A percentile compares a stretch with the other conserved stretches of the same genome.
phyloP scores from a whole-genome alignment of 30 jellyfish, hydroid and myxozoan species.

The Cassiopea andromeda region DNA sequence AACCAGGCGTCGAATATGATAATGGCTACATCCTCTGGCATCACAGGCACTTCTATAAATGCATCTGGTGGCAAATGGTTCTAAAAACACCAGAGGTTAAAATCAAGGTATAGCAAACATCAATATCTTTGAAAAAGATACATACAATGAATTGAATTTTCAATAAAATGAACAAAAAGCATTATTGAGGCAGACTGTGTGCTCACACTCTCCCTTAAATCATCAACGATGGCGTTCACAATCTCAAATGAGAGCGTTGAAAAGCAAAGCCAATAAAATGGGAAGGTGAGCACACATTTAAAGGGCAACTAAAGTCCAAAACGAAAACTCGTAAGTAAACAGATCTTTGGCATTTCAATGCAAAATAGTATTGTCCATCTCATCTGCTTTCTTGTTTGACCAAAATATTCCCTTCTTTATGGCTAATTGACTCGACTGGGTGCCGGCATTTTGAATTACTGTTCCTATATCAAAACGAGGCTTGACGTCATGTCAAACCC shows the following conservation, averaged over 20 bases:
- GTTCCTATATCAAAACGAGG: background rate
- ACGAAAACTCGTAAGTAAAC: background rate
- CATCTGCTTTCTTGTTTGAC: background rate
- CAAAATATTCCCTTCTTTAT: background rate
- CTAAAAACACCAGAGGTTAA: constrained; percentile 4
- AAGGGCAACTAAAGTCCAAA: background rate
- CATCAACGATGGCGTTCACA: too few relatives aligned
- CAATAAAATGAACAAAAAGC: too few relatives aligned
- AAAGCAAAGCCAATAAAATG: too few relatives aligned
- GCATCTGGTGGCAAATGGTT: constrained; percentile 51
- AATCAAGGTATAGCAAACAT: background rate
- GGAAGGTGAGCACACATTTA: too few relatives aligned
- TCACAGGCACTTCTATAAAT: constrained; percentile 77
- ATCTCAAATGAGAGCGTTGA: too few relatives aligned
- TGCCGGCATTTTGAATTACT: background rate
- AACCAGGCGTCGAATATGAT: constrained; percentile 88
- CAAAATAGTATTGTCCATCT: background rate
- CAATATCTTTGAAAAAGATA: background rate
- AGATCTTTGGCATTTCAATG: background rate
- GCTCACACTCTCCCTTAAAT: too few relatives aligned
- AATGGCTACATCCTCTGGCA: constrained; percentile 75
- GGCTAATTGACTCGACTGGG: background rate
- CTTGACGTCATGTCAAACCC: background rate
- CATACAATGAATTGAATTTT: too few relatives aligned
- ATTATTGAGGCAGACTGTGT: too few relatives aligned